Evolutionary conservation across 2,888 invertebrate species (phyloP).

Genomic region (Caenorhabditis sp.): DNA sequence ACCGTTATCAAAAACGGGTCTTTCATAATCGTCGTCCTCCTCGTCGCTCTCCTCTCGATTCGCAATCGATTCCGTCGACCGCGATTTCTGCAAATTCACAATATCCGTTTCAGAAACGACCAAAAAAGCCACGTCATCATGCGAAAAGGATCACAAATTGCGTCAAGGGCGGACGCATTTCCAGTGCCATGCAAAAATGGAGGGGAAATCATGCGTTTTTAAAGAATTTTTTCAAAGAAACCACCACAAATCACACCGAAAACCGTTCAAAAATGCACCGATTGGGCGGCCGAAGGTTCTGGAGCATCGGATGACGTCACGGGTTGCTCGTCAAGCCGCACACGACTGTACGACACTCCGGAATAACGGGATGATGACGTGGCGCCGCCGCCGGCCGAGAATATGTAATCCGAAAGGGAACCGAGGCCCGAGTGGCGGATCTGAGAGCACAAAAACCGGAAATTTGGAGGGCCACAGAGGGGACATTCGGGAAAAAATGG

Average conservation of each 20-base stretch:
- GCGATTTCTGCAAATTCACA: conserved; percentile 43
- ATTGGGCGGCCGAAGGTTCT: conserved; percentile 11
- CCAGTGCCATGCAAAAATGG: no score
- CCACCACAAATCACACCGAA: not conserved
- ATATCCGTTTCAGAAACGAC: not conserved
- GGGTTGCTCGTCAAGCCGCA: conserved; percentile 40
- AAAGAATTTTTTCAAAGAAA: not conserved
- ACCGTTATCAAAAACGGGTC: conserved; percentile 38
- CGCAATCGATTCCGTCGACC: conserved; percentile 37
- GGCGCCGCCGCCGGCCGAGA: no score
- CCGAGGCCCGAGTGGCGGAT: conserved; percentile 61
- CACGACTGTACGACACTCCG: conserved; percentile 47
- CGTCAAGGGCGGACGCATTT: no score
- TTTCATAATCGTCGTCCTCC: conserved; percentile 32
- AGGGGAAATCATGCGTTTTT: not conserved
- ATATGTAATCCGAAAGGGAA: conserved; percentile 51
- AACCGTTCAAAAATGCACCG: not conserved
- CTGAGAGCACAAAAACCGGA: no score
- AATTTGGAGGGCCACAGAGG: no score
- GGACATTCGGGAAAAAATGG: no score
- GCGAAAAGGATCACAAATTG: no score
- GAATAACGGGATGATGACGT: conserved; percentile 30
- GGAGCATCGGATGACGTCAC: not conserved
- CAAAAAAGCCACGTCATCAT: conserved; percentile 1
- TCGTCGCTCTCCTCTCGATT: conserved; percentile 26